Conservation (phyloP, 2,113 vertebrate genomes). For the Pantherophis guttatus region DNA sequence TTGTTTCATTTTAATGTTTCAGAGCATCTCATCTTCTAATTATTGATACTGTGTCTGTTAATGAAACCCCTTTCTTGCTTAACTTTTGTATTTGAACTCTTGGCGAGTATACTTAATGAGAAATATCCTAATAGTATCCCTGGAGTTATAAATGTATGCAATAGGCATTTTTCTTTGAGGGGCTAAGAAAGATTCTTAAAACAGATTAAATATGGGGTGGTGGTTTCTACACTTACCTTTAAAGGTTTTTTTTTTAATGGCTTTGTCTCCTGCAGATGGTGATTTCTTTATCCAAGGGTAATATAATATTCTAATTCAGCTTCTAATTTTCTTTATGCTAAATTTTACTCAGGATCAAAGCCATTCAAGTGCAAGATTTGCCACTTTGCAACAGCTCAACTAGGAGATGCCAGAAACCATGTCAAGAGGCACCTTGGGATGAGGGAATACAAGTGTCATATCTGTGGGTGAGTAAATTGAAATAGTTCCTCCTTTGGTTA, state of each 20-base stretch:
- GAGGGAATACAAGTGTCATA: slow-evolving; percentile 97
- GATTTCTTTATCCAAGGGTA: slow-evolving; percentile 60
- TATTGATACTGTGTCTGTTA: slow-evolving; percentile 39
- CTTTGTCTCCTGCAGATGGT: slow-evolving; percentile 53
- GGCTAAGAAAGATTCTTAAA: slow-evolving; percentile 53
- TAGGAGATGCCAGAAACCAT: slow-evolving; percentile 97
- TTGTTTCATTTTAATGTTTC: slow-evolving; percentile 17
- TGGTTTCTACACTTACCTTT: slow-evolving; percentile 11
- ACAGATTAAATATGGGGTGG: slow-evolving; percentile 56
- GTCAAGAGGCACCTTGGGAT: slow-evolving; percentile 98
- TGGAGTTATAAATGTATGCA: slow-evolving; percentile 49
- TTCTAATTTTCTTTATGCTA: slow-evolving; percentile 69
- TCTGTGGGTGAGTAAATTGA: slow-evolving; percentile 94
- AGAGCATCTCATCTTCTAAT: slow-evolving; percentile 12
- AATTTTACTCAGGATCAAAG: slow-evolving; percentile 90
- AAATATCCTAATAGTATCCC: slow-evolving; percentile 28
- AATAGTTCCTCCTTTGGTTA: slow-evolving; percentile 55
- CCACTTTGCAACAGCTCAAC: slow-evolving; percentile 97
- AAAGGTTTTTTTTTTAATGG: slow-evolving; percentile 46
- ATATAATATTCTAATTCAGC: slow-evolving; percentile 69
- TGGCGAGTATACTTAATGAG: slow-evolving; percentile 42
- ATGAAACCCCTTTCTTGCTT: slow-evolving; percentile 18
- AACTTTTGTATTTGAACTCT: slow-evolving; percentile 24
- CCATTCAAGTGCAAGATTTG: slow-evolving; percentile 99
- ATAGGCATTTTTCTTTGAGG: slow-evolving; percentile 32